Conservation (phyloP, 2,888 invertebrate species). For the Drosophila paranaensis region DNA sequence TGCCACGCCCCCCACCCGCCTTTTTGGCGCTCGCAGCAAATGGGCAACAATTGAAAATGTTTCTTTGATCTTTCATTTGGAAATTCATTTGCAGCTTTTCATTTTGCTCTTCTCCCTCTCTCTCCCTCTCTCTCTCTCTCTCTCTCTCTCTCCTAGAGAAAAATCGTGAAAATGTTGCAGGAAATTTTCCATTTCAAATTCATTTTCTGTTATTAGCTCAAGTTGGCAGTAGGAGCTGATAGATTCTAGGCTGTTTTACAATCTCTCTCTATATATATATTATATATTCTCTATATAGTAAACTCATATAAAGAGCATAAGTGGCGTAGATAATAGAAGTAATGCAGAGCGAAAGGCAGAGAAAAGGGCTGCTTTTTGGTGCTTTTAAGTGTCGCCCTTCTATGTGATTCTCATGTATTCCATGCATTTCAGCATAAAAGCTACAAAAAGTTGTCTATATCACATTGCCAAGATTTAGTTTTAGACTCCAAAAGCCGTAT, state of each 20-base stretch:
- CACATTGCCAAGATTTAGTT: too few relatives aligned
- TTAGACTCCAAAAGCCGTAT: neutral
- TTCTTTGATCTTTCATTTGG: constrained; percentile 78
- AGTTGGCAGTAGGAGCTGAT: neutral
- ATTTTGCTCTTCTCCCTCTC: constrained; percentile 15
- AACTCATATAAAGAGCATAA: too few relatives aligned
- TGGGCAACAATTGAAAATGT: constrained; percentile 77
- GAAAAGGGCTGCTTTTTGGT: too few relatives aligned
- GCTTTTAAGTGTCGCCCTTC: too few relatives aligned
- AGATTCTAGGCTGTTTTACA: neutral
- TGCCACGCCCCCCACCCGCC: constrained; percentile 20
- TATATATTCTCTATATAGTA: too few relatives aligned
- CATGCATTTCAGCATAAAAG: too few relatives aligned
- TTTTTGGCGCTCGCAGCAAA: constrained; percentile 68
- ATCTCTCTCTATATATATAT: too few relatives aligned
- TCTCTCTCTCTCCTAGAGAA: too few relatives aligned
- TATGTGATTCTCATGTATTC: too few relatives aligned
- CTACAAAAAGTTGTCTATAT: too few relatives aligned
- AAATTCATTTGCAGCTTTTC: constrained; percentile 67
- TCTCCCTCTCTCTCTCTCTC: neutral
- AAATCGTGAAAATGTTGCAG: neutral
- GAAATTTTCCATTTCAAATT: neutral
- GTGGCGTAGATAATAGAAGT: too few relatives aligned
- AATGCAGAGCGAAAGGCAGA: too few relatives aligned
- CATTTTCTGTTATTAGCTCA: neutral